Evolutionary conservation across 2,113 vertebrate species (phyloP).

Genomic region (Cacatua alba): DNA sequence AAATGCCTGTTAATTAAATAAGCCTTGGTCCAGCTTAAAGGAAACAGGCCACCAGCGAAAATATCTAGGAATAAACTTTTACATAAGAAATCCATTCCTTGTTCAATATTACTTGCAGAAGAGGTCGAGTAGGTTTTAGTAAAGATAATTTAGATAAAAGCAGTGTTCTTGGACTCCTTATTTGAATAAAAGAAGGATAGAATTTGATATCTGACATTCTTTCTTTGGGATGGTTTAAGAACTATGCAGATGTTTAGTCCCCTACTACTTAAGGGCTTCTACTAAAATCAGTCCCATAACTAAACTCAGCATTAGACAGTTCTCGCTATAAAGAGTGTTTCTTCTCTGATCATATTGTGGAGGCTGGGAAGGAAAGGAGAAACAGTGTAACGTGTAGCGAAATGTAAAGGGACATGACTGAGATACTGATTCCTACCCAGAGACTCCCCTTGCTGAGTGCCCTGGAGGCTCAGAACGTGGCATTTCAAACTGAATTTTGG

Average conservation of each 20-base stretch:
- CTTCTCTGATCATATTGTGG: neutral
- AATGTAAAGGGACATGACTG: neutral
- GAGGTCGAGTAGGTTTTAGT: neutral
- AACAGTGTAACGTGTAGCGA: rapidly evolving
- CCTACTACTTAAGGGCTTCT: neutral
- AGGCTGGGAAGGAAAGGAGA: neutral
- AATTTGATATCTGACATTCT: neutral
- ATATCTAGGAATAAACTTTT: neutral
- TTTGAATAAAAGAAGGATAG: neutral
- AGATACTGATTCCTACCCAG: neutral
- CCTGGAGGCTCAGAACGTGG: neutral
- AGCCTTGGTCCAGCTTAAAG: neutral
- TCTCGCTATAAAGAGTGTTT: neutral
- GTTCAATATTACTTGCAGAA: neutral
- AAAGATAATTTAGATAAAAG: neutral
- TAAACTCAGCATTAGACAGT: neutral
- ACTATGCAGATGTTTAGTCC: neutral
- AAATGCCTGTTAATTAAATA: neutral
- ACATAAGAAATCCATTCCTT: neutral
- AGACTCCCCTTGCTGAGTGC: neutral
- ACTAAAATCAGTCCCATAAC: neutral
- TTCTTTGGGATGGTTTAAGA: neutral
- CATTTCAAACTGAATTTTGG: neutral
- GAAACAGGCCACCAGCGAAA: neutral
- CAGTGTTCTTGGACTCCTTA: neutral